These are phyloP conservation scores for Merluccius polli DNA, from an alignment of 2,797 vertebrate genomes.

Conservation along the genomic window DNA sequence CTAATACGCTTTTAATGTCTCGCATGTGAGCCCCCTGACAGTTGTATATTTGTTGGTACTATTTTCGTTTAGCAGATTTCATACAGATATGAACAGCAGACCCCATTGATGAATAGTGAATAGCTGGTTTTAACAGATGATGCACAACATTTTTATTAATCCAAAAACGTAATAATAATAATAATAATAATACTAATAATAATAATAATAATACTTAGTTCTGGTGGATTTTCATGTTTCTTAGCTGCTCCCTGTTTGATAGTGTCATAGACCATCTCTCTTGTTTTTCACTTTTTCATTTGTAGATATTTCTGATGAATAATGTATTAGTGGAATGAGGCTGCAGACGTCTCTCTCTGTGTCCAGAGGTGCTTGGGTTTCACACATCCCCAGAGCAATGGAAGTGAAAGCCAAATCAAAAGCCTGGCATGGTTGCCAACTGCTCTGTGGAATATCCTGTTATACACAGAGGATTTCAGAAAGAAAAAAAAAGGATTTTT, in stretches of 20 bases:
- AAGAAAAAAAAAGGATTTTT: slow-evolving; percentile 8
- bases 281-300: slow-evolving; percentile 32
- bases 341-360: slow-evolving; percentile 56
- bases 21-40: slow-evolving; percentile 14
- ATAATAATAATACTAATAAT: background rate
- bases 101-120: background rate
- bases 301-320: slow-evolving; percentile 64
- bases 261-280: slow-evolving; percentile 29
- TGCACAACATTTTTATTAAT: background rate
- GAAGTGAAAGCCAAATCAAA: slow-evolving; percentile 49
- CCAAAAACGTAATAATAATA: too few species aligned
- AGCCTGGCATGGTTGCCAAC: slow-evolving; percentile 50
- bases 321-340: slow-evolving; percentile 59
- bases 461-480: slow-evolving; percentile 19
- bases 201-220: background rate
- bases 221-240: background rate
- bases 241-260: background rate
- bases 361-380: slow-evolving; percentile 61
- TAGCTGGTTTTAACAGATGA: background rate
- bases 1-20: slow-evolving; percentile 18
- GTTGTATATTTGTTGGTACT: background rate
- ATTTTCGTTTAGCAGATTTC: background rate
- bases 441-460: slow-evolving; percentile 45
- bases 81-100: background rate
- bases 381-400: slow-evolving; percentile 63